Base-by-base conservation (phyloP, 2,797 vertebrate genomes). In the Rhinichthys osculus region DNA sequence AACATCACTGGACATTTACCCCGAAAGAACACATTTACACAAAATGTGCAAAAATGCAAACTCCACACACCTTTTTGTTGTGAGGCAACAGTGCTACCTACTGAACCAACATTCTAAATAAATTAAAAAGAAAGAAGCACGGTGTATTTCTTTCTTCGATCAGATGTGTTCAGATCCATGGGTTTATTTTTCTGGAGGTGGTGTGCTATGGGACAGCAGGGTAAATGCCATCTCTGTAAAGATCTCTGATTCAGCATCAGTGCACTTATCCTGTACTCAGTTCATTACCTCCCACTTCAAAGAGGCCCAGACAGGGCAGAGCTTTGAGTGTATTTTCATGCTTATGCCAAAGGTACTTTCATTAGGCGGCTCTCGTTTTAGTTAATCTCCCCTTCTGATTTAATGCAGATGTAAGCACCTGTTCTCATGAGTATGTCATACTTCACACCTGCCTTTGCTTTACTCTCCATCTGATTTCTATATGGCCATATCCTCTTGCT, bases 161-260 rank as follows among this genome's bases (percentile, higher is more conserved):
- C 42, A 80, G 42, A 67, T 33, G 19, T 33, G 81, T 30, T 70
- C 72, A 50, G 79, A 89, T 89, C 84, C 87, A 35, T 38, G 66
- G 86, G 86, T 89, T 89, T 92, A 87, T 92, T 90, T n/a, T n/a
- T n/a, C n/a, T n/a, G n/a, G n/a, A n/a, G n/a, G 80, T 78, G 72
- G 44, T 85, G 76, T 80, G 70, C 67, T 64, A 17, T 57, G 67
- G 76, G 13, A 59, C 76, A 73, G 81, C 40, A 59, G 67, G 23
- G 54, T 66, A 66, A 62, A 50, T 14, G 19, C 14, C 23, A 50
- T 42, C 6, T 76, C 62, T 38, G n/a, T n/a, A 44, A 62, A 82
- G 73, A 70, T 70, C 27, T 52, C 77, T 86, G 42, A 83, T 76
- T 86, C 73, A 82, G 72, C 83, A 66, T 77, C 38, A 73, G 19